Conservation (phyloP, 1,140 invertebrate species). For the Anoplolepis gracilipes region DNA sequence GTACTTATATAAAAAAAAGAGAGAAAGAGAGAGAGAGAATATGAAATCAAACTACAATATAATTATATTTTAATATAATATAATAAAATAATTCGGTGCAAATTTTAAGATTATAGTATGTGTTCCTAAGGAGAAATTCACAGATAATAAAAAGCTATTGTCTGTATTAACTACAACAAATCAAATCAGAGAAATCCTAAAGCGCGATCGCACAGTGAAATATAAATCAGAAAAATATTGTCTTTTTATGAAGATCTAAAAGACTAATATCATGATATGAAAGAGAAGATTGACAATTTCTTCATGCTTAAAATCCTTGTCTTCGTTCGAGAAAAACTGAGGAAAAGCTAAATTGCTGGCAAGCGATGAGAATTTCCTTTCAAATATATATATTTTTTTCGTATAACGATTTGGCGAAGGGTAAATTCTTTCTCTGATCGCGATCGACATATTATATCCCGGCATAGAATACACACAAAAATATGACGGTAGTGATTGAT, state of each 20-base stretch:
- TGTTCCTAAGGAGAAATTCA: too few species aligned
- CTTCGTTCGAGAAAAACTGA: background rate
- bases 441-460: constrained; percentile 22
- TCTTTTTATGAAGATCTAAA: constrained; percentile 25
- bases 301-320: constrained; percentile 27
- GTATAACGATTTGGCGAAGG: background rate
- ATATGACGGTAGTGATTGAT: constrained; percentile 45
- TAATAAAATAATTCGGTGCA: background rate
- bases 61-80: too few species aligned
- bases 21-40: too few species aligned
- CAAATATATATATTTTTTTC: constrained; percentile 9
- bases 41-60: too few species aligned
- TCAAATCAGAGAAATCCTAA: background rate
- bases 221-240: constrained; percentile 32
- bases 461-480: constrained; percentile 39
- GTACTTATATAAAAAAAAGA: background rate
- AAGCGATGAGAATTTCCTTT: background rate
- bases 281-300: constrained; percentile 8
- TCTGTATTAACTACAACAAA: background rate
- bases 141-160: background rate
- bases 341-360: constrained; percentile 38
- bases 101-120: too few species aligned
- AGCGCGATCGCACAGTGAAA: background rate
- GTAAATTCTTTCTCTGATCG: constrained; percentile 16
- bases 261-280: constrained; percentile 40